A percentile compares a stretch with the other conserved stretches of the same genome.
phyloP scores from a whole-genome alignment of 1,140 invertebrate species.

The Aphelinus certus region DNA sequence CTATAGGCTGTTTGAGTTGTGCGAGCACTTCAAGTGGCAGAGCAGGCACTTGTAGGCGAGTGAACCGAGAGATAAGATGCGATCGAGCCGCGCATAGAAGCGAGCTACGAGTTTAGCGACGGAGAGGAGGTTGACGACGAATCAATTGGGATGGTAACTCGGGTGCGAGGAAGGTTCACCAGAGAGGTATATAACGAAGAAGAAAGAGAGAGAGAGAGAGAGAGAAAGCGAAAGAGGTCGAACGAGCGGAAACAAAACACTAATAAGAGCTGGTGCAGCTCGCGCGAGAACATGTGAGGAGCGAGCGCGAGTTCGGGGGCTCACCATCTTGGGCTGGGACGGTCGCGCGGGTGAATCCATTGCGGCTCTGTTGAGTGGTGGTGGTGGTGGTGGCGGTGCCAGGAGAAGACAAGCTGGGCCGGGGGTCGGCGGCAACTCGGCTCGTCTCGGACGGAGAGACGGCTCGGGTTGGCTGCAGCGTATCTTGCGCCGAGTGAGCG shows the following conservation, averaged over 20 bases:
- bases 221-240: slow-evolving; percentile 16
- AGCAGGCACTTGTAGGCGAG: not conserved
- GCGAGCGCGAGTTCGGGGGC: slow-evolving; percentile 25
- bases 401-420: slow-evolving; percentile 29
- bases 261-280: too few relatives aligned
- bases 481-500: not conserved
- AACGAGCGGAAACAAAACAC: not conserved
- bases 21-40: slow-evolving; percentile 28
- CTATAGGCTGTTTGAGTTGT: slow-evolving; percentile 11
- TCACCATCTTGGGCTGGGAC: slow-evolving; percentile 57
- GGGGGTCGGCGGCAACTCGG: slow-evolving; percentile 53
- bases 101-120: too few relatives aligned
- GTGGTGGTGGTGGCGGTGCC: slow-evolving; percentile 24
- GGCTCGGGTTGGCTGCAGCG: too few relatives aligned
- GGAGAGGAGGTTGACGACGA: too few relatives aligned
- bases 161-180: too few relatives aligned
- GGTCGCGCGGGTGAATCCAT: slow-evolving; percentile 49
- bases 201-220: slow-evolving; percentile 9
- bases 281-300: not conserved
- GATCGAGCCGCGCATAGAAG: too few relatives aligned
- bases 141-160: too few relatives aligned
- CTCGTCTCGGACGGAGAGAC: too few relatives aligned
- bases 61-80: too few relatives aligned
- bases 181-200: slow-evolving; percentile 1
- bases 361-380: not conserved